Percentiles rank a stretch among this genome's conserved stretches.
Evolutionary conservation across 2,113 vertebrate genomes (phyloP).

Genomic region (Phainopepla nitens): DNA sequence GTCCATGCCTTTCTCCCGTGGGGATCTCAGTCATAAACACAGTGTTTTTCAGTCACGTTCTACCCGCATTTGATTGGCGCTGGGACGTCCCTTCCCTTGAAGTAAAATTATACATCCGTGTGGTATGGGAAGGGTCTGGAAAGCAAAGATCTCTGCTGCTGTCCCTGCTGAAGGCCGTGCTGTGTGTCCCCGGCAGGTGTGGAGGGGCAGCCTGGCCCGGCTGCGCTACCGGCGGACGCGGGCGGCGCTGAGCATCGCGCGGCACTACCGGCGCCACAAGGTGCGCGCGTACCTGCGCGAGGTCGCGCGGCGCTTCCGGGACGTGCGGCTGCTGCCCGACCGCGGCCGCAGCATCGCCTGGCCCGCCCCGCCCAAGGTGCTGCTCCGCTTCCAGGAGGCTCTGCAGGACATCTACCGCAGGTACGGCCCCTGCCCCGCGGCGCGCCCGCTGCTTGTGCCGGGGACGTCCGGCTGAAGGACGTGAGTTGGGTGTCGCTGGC

Average conservation of each 20-base stretch:
- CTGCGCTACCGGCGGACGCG: slow-evolving; percentile 85
- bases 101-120: rapidly evolving
- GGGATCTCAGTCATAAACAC: too few relatives aligned
- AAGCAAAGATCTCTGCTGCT: rapidly evolving
- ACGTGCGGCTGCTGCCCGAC: slow-evolving; percentile 80
- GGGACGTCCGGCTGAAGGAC: background rate
- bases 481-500: rapidly evolving
- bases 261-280: slow-evolving; percentile 88
- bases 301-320: slow-evolving; percentile 82
- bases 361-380: slow-evolving; percentile 89
- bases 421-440: slow-evolving; percentile 26
- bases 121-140: rapidly evolving
- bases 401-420: slow-evolving; percentile 86
- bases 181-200: slow-evolving; percentile 75
- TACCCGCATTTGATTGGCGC: background rate
- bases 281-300: slow-evolving; percentile 89
- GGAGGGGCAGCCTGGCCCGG: slow-evolving; percentile 91
- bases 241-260: slow-evolving; percentile 82
- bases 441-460: rapidly evolving
- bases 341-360: slow-evolving; percentile 84
- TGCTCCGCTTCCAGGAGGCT: slow-evolving; percentile 84
- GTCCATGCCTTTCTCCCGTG: rapidly evolving
- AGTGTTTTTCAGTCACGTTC: rapidly evolving
- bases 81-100: background rate
- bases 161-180: background rate